phyloP scores from a whole-genome alignment of 2,888 invertebrate species.

The Dilophus febrilis region DNA sequence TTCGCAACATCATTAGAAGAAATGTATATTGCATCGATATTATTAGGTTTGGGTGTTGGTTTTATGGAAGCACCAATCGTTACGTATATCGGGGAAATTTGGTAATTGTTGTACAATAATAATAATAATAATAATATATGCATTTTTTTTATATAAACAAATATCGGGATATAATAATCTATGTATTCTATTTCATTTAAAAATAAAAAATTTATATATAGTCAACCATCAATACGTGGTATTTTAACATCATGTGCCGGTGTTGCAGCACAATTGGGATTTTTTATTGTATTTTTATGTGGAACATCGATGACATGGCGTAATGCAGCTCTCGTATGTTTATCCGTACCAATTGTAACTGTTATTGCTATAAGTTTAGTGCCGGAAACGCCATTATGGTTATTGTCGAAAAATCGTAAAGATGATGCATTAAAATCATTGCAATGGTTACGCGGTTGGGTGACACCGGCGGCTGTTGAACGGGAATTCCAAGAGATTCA shows the following conservation, averaged over 20 bases:
- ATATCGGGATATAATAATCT: no score
- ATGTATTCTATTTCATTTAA: no score
- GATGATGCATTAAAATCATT: constrained; percentile 36
- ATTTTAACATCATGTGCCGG: constrained; percentile 34
- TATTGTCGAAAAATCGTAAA: constrained; percentile 36
- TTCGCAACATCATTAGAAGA: constrained; percentile 32
- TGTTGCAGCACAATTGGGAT: constrained; percentile 30
- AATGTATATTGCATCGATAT: constrained; percentile 33
- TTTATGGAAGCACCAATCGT: constrained; percentile 42
- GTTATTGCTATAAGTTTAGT: constrained; percentile 36
- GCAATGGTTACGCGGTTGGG: constrained; percentile 35
- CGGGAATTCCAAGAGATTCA: constrained; percentile 13
- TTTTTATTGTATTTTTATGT: constrained; percentile 35
- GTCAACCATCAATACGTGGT: constrained; percentile 36
- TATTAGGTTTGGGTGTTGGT: constrained; percentile 39
- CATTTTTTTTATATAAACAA: neutral
- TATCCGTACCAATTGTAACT: constrained; percentile 33
- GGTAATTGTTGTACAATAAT: constrained; percentile 21
- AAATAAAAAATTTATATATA: no score
- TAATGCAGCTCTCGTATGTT: constrained; percentile 34
- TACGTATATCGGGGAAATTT: constrained; percentile 43
- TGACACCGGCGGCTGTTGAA: constrained; percentile 11
- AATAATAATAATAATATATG: neutral
- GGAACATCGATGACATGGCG: constrained; percentile 37
- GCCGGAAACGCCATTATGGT: constrained; percentile 42